Conservation (phyloP, 2,113 vertebrate species). For the Malurus melanocephalus region DNA sequence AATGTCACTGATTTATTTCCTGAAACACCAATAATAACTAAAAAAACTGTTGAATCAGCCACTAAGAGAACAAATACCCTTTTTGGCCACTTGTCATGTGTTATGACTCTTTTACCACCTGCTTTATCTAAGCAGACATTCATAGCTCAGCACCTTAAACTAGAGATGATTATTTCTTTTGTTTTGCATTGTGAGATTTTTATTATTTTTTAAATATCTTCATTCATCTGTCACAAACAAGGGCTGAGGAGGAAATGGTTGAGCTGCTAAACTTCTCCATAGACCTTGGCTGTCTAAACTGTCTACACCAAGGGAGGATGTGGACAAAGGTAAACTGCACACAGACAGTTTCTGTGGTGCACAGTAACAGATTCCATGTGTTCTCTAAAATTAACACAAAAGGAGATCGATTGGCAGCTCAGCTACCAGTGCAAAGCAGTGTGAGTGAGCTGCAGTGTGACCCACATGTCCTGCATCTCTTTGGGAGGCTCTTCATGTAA, state of each 20-base stretch:
- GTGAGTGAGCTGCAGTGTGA: not conserved
- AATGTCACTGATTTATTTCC: not conserved
- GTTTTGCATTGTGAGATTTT: not conserved
- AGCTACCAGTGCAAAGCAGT: not conserved
- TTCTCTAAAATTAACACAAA: not conserved
- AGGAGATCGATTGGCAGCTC: not conserved
- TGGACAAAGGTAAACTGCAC: constrained; percentile 33
- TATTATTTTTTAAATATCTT: not conserved
- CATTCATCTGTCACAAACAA: not conserved
- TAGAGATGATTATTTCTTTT: not conserved
- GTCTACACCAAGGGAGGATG: not conserved
- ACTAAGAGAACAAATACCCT: not conserved
- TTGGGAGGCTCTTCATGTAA: not conserved
- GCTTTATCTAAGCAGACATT: not conserved
- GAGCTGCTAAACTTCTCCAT: not conserved
- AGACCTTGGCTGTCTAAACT: not conserved
- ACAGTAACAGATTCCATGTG: not conserved
- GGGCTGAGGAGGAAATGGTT: constrained; percentile 2
- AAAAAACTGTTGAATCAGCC: not conserved
- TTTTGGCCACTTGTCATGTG: not conserved
- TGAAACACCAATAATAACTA: not conserved
- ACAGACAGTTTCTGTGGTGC: not conserved
- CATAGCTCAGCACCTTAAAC: not conserved
- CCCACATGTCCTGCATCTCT: not conserved
- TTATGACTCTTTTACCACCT: not conserved